A percentile compares a stretch with the other conserved stretches of the same genome.
These are phyloP conservation scores for Lepisosteus oculatus DNA, from an alignment of 2,113 vertebrate species.

Conservation along the genomic window DNA sequence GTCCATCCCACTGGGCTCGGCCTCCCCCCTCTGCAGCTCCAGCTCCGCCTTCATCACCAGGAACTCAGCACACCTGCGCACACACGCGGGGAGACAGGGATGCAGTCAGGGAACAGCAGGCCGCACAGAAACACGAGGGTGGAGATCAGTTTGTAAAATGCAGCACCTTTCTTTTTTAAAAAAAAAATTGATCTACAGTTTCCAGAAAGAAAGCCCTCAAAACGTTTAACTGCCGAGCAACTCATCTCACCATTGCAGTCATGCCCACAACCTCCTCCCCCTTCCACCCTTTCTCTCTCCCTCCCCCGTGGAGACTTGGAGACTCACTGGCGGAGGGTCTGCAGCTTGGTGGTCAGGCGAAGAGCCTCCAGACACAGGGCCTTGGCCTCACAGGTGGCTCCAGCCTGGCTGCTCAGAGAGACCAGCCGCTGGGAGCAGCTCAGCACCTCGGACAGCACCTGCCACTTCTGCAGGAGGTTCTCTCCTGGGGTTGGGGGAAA, in stretches of 20 bases:
- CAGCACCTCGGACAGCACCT: conserved; percentile 77
- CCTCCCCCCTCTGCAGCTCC: conserved; percentile 73
- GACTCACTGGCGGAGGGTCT: conserved; percentile 74
- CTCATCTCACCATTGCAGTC: neutral
- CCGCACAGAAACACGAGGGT: no score
- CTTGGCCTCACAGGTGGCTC: conserved; percentile 75
- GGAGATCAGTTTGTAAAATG: no score
- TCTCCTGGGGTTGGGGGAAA: conserved; percentile 61
- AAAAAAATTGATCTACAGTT: no score
- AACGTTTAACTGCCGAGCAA: no score
- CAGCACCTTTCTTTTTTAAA: no score
- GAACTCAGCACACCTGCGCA: conserved; percentile 74
- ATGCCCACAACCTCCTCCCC: neutral
- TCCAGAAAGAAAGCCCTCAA: no score
- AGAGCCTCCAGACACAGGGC: conserved; percentile 83
- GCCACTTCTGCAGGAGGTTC: conserved; percentile 85
- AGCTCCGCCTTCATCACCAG: conserved; percentile 82
- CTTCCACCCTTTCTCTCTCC: neutral
- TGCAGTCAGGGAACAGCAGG: neutral
- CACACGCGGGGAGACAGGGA: neutral
- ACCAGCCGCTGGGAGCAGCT: conserved; percentile 74
- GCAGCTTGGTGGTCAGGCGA: conserved; percentile 77
- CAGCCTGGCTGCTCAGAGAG: conserved; percentile 58
- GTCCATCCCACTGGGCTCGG: conserved; percentile 67
- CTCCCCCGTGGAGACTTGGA: no score